Evolutionary conservation across 2,797 vertebrate species (phyloP), one percentile per base, ranked within the genome.

Genomic region (Ciconia nigra): DNA sequence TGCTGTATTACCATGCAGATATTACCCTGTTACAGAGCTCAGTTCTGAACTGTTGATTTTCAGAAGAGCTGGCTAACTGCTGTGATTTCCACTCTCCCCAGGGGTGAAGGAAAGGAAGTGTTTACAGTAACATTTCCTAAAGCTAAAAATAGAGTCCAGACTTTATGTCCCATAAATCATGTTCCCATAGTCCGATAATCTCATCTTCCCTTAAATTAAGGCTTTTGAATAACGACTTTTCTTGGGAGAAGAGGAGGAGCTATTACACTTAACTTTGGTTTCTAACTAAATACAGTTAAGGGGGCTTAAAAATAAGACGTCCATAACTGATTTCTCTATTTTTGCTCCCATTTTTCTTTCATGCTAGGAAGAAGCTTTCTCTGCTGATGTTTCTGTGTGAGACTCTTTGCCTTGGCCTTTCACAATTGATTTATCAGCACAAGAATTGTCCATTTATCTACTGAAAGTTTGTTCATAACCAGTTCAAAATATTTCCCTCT

Each of bases 1-100:
- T 93, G 49, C 69, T 86, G 18, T 76, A 39, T 78, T 78, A 65
- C 62, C 16, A 2, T 57, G 47, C 79, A 39, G 70, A 69, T 83
- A 67, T 57, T 47, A 58, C 42, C 46, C 82, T 87, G 73, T 66
- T 96, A 83, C 89, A 95, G 87, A 91, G 79, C 80, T 95, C 31
- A 10, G 89, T 95, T 86, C 72, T 90, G 78, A 97, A 78, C 63
- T 89, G 89, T 52, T 93, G 47, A 5, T 89, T 93, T 81, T 89
- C 7, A 52, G 73, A 90, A 84, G 78, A 76, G 49, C 51, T 87
- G 47, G 29, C 5, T 47, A 52, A 66, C 33, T 59, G 82, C 63
- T 79, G 28, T 33, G 57, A 67, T 39, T 92, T 89, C 66, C 77
- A 62, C 24, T 21, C 9, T 52, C 39, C 35, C 55, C 9, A 47